Base-by-base conservation (phyloP, 2,113 vertebrate genomes). In the Pitta sordida region DNA sequence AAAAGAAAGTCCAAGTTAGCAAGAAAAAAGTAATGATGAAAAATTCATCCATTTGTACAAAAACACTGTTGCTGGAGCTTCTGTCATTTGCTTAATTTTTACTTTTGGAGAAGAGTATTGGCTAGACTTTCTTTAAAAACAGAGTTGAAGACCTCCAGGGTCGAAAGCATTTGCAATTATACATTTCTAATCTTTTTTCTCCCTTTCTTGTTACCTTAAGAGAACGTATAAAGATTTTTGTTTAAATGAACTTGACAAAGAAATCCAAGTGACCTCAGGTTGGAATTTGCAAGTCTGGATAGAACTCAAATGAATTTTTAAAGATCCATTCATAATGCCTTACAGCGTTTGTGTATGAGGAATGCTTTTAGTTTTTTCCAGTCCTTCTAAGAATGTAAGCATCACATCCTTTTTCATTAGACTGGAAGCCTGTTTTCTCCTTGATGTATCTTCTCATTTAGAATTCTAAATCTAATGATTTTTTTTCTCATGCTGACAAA, bases 401-500 rank as follows among this genome's bases (percentile, higher is more conserved):
- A 89, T 64, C 9, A 34, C 49, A 73, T 75, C 15, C 3, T 73
- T 90, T 91, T 84, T 60, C 53, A 91, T 93, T 84, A 82, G 34
- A 82, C 18, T 58, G 9, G 13, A 59, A 30, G 9, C 53, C 51
- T 85, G 29, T 77, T 85, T 94, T 91, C 39, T 77, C 19, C 55
- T 87, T 60, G 51, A 58, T 87, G 20, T 36, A 59, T 80, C 24
- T 83, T 91, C 51, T 83, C 5, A 70, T 88, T 87, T 83, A 87
- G 55, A 90, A 63, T 83, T 91, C 51, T 74, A 65, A 91, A 80
- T 77, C 21, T 90, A 87, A 75, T 84, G 56, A 78, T 80, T 92
- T 83, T 82, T 90, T 82, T 85, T 49, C 34, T 69, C 53, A 43
- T 48, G 41, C 39, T 87, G 82, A 59, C 55, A 83, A 82, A 79